A percentile compares a stretch with the other conserved stretches of the same genome.
Evolutionary conservation across 2,113 vertebrate genomes (phyloP).

Genomic region (Xiphophorus couchianus): DNA sequence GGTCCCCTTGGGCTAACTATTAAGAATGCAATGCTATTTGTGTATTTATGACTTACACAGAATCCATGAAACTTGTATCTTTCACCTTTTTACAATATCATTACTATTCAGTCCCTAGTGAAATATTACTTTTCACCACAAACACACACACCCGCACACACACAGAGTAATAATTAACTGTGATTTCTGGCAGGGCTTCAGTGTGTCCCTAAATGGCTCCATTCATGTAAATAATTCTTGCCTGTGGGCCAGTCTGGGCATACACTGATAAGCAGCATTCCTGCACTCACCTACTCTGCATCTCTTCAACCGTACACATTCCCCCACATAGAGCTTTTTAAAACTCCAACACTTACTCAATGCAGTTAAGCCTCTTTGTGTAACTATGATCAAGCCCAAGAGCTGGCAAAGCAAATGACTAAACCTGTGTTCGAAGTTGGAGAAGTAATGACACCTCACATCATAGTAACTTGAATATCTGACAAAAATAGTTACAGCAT

Average conservation of each 20-base stretch:
- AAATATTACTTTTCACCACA: conserved; percentile 43
- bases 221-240: conserved; percentile 71
- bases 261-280: conserved; percentile 67
- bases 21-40: conserved; percentile 42
- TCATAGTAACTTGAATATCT: conserved; percentile 2
- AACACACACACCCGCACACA: conserved; percentile 15
- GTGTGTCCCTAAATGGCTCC: conserved; percentile 68
- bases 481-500: conserved; percentile 30
- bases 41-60: conserved; percentile 38
- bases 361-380: conserved; percentile 8
- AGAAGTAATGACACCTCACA: background rate
- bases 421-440: background rate
- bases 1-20: conserved; percentile 12
- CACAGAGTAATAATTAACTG: conserved; percentile 67
- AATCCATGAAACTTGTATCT: conserved; percentile 31
- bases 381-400: background rate
- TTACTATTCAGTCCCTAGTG: conserved; percentile 38
- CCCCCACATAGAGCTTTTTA: conserved; percentile 20
- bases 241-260: conserved; percentile 67
- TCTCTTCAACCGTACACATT: conserved; percentile 36
- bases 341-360: conserved; percentile 6
- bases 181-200: conserved; percentile 60
- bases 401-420: background rate
- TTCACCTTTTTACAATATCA: conserved; percentile 33
- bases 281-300: conserved; percentile 47